Evolutionary conservation across 1,140 invertebrate species (phyloP), one percentile per base, ranked within the genome.

Genomic region (Odontomachus brunneus): DNA sequence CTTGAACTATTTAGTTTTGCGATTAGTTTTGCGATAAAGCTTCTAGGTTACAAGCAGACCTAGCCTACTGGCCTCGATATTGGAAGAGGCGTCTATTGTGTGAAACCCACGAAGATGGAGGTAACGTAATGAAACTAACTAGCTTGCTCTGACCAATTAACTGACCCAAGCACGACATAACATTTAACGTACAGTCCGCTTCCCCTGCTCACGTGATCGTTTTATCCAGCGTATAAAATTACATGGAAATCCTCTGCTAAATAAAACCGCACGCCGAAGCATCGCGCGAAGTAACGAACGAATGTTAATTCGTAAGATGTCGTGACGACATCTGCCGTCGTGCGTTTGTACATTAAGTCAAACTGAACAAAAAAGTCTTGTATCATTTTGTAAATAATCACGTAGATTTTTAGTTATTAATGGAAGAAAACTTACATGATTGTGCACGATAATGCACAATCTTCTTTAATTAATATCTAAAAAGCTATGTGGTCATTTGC

Each of bases 41-140:
- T 19, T 83, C 3, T 82, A 87, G 76, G 72, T 19, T 53, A 67
- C 63, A 83, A 24, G 59, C 24, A 89, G 85, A 80, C 89, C 89
- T 87, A 88, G 82, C 89, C 89, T 87, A 88, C 81, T 92, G 90
- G 90, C 91, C 90, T 88, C 90, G 84, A 90, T 91, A 86, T 62
- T 84, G 66, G 57, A 80, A 65, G 88, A 86, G 87, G 19, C 76
- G 60, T 90, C 89, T 72, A 93, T 93, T 92, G 91, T 92, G 82
- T 66, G 80, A 90, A 89, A 89, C 83, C 66, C 82, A 89, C 92
- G 92, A 93, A 93, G 92, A 92, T 90, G 84, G 91, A 91, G 88
- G 89, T 85, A 92, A 92, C 92, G 75, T 93, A 93, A 93, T 92
- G 92, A 92, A 91, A 93, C 91, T 93, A 93, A 93, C 91, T 90